Evolutionary conservation across 2,797 vertebrate genomes (phyloP), one percentile per base, ranked within the genome.

Genomic region (Pogoniulus pusillus): DNA sequence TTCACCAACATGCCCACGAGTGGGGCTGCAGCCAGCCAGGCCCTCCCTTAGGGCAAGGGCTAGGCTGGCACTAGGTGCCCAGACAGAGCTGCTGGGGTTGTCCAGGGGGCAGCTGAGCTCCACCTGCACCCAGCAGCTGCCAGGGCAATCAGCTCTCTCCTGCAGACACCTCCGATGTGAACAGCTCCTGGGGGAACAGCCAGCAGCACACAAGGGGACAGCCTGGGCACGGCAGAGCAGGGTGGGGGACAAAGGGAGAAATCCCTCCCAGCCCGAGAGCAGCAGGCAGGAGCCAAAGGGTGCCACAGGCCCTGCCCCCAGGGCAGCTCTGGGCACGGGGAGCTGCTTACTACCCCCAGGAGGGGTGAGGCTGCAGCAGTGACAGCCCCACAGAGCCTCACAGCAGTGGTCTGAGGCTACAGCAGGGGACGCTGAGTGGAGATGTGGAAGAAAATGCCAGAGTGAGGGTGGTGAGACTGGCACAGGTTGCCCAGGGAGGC

Each of bases 11-110:
- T 1, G 4, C 6, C 63, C 32, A 7, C 5, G 2, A 6, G 8
- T 14, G 1, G 1, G 43, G 54, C 63, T 19, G 13, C 6, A 20
- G 41, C 3, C 15, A 9, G 29, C 53, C 20, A 7, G 1, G 4
- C 20, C 23, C 37, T 22, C 13, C 7, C 22, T 34, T 10, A 35
- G 58, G 32, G 34, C 58, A 37, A 19, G 55, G 7, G 11, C 4
- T 1, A n/a, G 35, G 81, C 30, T 32, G 64, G 35, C 12, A 23
- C 5, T n/a, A 10, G 59, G 24, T 27, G 34, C 32, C 57, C 32
- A 5, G 34, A 58, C 58, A 19, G 16, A 16, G 41, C 34, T 8
- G 27, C 0, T 2, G 58, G 8, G 12, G 12, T 29, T 9, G 34
- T 3, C 20, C 29, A 15, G 54, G 43, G 34, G 23, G 34, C 14